Evolutionary conservation across 2,888 invertebrate genomes (phyloP).

Genomic region (Tanytarsus gracilentus): DNA sequence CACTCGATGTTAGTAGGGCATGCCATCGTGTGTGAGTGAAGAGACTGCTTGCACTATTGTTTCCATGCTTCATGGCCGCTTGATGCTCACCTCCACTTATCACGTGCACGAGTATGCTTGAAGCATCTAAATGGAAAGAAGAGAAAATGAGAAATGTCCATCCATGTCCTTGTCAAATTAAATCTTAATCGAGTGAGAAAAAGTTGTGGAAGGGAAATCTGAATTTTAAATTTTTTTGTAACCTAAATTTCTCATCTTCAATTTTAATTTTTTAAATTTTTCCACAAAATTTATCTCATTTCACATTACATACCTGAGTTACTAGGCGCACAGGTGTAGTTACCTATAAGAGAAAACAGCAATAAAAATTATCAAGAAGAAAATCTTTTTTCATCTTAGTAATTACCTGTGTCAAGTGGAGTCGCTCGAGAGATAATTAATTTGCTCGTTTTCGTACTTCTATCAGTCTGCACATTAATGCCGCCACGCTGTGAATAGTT

Average conservation of each 20-base stretch:
- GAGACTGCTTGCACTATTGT: constrained; percentile 33
- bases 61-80: constrained; percentile 43
- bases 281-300: no score
- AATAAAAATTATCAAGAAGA: no score
- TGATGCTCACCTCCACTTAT: constrained; percentile 44
- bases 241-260: no score
- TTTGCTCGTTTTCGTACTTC: constrained; percentile 68
- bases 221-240: not conserved
- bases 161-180: not conserved
- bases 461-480: constrained; percentile 71
- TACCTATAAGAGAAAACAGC: no score
- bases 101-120: constrained; percentile 45
- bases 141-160: not conserved
- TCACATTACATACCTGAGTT: constrained; percentile 48
- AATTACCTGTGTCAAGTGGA: constrained; percentile 70
- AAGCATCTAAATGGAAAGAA: constrained; percentile 36
- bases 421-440: constrained; percentile 71
- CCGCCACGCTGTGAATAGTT: constrained; percentile 72
- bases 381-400: no score
- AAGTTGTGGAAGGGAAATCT: not conserved
- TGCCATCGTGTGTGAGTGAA: not conserved
- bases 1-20: not conserved
- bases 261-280: no score
- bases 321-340: constrained; percentile 73
- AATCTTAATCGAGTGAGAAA: not conserved